Evolutionary conservation across 2,888 invertebrate genomes (phyloP).

Genomic region (Pyrgus malvae): DNA sequence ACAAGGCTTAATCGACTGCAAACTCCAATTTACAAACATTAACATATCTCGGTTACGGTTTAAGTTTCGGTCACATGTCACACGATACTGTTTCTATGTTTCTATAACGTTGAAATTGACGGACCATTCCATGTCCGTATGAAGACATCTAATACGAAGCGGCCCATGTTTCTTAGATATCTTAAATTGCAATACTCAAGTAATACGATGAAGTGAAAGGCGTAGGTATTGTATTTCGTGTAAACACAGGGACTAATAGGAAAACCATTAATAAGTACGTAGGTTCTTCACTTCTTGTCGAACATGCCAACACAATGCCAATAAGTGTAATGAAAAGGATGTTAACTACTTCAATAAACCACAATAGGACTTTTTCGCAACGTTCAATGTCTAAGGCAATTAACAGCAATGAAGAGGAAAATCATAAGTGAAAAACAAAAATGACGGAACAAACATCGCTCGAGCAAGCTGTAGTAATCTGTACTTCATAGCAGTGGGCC

Average conservation of each 20-base stretch:
- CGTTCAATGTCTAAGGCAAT: too few species aligned
- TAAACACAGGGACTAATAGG: too few species aligned
- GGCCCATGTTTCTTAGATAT: not conserved
- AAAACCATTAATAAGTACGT: too few species aligned
- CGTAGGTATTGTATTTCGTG: not conserved
- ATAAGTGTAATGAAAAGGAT: too few species aligned
- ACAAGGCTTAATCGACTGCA: not conserved
- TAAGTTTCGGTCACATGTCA: conserved; percentile 21
- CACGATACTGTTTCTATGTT: conserved; percentile 16
- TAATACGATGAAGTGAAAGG: conserved; percentile 7
- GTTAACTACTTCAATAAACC: too few species aligned
- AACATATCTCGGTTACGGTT: conserved; percentile 14
- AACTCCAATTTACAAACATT: not conserved
- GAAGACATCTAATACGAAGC: conserved; percentile 13
- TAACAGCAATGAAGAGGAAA: not conserved
- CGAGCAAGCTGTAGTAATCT: not conserved
- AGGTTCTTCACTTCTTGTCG: not conserved
- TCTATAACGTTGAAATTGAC: conserved; percentile 13
- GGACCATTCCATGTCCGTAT: conserved; percentile 6
- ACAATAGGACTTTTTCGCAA: too few species aligned
- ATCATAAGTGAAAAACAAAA: not conserved
- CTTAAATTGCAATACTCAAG: conserved; percentile 9
- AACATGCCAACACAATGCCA: too few species aligned
- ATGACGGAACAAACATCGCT: conserved; percentile 5
- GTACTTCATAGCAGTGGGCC: conserved; percentile 37